phyloP scores from a whole-genome alignment of 2,888 invertebrate species.

The Deilephila elpenor region DNA sequence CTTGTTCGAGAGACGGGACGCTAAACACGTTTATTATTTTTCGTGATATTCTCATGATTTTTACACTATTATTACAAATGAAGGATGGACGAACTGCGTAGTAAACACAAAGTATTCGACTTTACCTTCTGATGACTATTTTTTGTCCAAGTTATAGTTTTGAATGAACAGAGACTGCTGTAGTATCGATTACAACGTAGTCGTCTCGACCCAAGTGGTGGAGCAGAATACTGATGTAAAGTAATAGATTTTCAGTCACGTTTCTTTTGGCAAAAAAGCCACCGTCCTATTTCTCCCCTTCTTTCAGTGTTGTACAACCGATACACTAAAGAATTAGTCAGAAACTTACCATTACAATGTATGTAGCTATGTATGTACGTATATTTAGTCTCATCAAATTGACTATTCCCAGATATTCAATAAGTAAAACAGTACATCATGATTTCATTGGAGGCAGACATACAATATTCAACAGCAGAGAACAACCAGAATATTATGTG shows the following conservation, averaged over 20 bases:
- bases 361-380: neutral
- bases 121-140: too few relatives aligned
- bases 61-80: neutral
- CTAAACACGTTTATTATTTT: constrained; percentile 2
- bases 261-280: too few relatives aligned
- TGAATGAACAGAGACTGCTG: too few relatives aligned
- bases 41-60: neutral
- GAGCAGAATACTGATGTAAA: too few relatives aligned
- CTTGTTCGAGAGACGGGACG: neutral
- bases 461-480: neutral
- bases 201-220: too few relatives aligned
- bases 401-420: neutral
- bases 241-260: too few relatives aligned
- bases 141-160: too few relatives aligned
- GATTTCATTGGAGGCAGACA: neutral
- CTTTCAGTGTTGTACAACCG: too few relatives aligned
- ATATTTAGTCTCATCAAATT: neutral
- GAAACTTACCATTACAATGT: too few relatives aligned
- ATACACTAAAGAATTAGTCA: too few relatives aligned
- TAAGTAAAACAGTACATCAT: neutral
- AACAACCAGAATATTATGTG: neutral
- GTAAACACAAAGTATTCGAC: neutral
- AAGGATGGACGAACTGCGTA: neutral
- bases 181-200: too few relatives aligned
- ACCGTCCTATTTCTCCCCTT: too few relatives aligned